Percentiles rank a stretch among this genome's conserved stretches.
Conservation (phyloP, 2,888 invertebrate species). For the Agrochola lota region DNA sequence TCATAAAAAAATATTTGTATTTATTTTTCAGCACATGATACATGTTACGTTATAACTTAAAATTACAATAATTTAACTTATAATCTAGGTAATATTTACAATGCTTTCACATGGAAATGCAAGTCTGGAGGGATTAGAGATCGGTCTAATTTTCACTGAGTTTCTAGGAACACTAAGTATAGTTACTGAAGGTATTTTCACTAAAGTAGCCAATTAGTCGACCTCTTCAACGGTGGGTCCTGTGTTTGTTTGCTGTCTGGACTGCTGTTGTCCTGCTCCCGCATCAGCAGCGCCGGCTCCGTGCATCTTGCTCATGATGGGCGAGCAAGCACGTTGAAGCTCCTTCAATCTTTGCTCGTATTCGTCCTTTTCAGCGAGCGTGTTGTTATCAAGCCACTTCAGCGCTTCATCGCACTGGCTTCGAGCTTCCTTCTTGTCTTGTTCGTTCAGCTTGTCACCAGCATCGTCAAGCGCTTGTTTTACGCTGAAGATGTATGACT, state of each 20-base stretch:
- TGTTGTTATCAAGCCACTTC: constrained; percentile 93
- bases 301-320: constrained; percentile 90
- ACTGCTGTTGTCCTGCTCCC: constrained; percentile 64
- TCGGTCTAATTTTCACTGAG: neutral
- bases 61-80: constrained; percentile 58
- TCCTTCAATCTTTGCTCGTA: constrained; percentile 91
- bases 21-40: constrained; percentile 48
- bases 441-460: constrained; percentile 90
- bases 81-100: constrained; percentile 44
- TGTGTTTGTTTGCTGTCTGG: constrained; percentile 58
- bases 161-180: constrained; percentile 15
- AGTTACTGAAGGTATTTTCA: neutral
- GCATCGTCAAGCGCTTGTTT: constrained; percentile 93
- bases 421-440: constrained; percentile 91
- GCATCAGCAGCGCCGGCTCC: constrained; percentile 85
- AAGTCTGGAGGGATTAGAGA: constrained; percentile 49
- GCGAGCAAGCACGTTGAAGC: constrained; percentile 90
- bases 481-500: constrained; percentile 92
- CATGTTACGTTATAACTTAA: constrained; percentile 17
- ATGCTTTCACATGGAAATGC: constrained; percentile 40
- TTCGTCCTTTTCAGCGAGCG: constrained; percentile 92
- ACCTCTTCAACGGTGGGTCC: constrained; percentile 82
- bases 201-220: constrained; percentile 65
- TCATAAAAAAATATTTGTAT: constrained; percentile 21
- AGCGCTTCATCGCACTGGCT: constrained; percentile 91